These are phyloP conservation scores for Papilio xuthus DNA, from an alignment of 1,140 invertebrate species.

Conservation along the genomic window DNA sequence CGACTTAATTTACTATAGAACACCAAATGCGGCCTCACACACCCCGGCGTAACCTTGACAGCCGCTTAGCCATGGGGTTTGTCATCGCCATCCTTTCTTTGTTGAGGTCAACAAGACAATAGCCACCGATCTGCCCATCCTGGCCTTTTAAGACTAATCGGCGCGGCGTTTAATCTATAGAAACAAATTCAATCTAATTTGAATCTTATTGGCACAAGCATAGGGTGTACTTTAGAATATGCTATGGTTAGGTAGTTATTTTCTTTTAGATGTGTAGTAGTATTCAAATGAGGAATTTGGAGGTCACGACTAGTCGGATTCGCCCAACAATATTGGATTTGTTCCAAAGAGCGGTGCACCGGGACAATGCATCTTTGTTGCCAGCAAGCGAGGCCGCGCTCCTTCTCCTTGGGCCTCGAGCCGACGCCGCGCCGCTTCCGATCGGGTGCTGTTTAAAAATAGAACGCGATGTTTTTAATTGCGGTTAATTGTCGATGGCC, in stretches of 20 bases:
- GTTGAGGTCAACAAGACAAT: slow-evolving; percentile 71
- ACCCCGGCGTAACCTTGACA: slow-evolving; percentile 68
- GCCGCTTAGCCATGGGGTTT: slow-evolving; percentile 53
- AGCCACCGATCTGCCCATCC: slow-evolving; percentile 63
- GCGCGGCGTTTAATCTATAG: slow-evolving; percentile 48
- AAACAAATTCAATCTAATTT: slow-evolving; percentile 34
- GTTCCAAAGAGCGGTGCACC: slow-evolving; percentile 66
- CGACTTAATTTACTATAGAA: slow-evolving; percentile 49
- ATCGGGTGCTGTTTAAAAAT: slow-evolving; percentile 56
- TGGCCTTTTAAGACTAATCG: slow-evolving; percentile 66
- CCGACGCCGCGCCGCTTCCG: slow-evolving; percentile 67
- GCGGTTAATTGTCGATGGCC: slow-evolving; percentile 56
- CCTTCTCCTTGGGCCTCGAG: slow-evolving; percentile 59
- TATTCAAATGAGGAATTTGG: slow-evolving; percentile 78
- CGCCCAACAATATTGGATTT: slow-evolving; percentile 75
- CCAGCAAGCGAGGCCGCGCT: slow-evolving; percentile 59
- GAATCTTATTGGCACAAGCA: not conserved
- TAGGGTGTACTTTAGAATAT: slow-evolving; percentile 36
- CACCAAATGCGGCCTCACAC: slow-evolving; percentile 47
- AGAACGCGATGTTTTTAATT: slow-evolving; percentile 62
- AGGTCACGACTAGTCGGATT: slow-evolving; percentile 65
- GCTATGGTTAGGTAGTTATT: slow-evolving; percentile 18
- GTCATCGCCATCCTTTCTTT: slow-evolving; percentile 68
- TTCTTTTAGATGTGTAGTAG: slow-evolving; percentile 39
- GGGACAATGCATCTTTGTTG: slow-evolving; percentile 77